Conservation (phyloP, 2,888 invertebrate species). For the Caenorhabditis auriculariae region DNA sequence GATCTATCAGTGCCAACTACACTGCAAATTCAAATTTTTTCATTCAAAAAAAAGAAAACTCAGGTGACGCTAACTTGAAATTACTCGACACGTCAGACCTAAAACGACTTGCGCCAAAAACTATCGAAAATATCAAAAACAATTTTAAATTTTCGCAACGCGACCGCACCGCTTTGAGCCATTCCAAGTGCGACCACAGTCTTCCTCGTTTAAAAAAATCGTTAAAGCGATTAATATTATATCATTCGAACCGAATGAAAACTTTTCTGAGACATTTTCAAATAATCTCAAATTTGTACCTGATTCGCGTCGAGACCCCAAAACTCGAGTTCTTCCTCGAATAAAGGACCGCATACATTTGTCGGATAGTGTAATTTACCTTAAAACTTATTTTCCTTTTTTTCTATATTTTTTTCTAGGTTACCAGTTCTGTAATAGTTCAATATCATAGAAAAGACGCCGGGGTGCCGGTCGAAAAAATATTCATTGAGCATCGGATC, state of each 20-base stretch:
- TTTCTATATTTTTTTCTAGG: too few relatives aligned
- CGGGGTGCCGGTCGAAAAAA: conserved; percentile 93
- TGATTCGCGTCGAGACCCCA: conserved; percentile 99
- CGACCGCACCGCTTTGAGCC: neutral
- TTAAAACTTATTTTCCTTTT: too few relatives aligned
- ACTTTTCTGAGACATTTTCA: too few relatives aligned
- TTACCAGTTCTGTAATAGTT: conserved; percentile 80
- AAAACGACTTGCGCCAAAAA: too few relatives aligned
- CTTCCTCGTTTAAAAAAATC: neutral
- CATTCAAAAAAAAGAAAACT: too few relatives aligned
- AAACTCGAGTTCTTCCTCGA: conserved; percentile 97
- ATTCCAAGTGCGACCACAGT: conserved; percentile 4
- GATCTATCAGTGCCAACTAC: too few relatives aligned
- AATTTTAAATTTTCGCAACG: neutral
- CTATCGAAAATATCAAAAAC: neutral
- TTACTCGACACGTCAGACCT: too few relatives aligned
- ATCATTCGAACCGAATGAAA: too few relatives aligned
- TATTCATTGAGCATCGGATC: conserved; percentile 98
- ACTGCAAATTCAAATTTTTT: too few relatives aligned
- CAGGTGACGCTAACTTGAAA: too few relatives aligned
- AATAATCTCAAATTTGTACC: too few relatives aligned
- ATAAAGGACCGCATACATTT: conserved; percentile 96
- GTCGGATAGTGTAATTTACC: conserved; percentile 98
- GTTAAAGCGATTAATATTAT: too few relatives aligned
- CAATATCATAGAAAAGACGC: conserved; percentile 85